Percentiles rank a stretch among this genome's conserved stretches.
Conservation (phyloP, 2,113 vertebrate species). For the Dendropsophus ebraccatus region DNA sequence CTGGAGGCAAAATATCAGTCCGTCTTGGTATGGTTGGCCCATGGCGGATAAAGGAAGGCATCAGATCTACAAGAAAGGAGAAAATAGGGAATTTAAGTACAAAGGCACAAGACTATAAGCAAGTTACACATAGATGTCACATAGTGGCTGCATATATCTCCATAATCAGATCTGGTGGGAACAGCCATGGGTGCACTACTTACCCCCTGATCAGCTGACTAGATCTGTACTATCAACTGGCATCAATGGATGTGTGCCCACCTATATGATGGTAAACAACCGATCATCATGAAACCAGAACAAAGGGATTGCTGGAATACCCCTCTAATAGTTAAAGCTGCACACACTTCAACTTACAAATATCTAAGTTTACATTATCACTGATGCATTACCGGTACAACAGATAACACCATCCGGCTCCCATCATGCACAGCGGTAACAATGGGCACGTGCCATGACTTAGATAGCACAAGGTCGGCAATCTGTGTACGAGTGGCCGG, state of each 20-base stretch:
- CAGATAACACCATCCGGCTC: not conserved
- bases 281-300: too few species aligned
- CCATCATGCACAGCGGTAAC: not conserved
- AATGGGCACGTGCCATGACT: not conserved
- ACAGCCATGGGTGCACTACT: not conserved
- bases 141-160: too few species aligned
- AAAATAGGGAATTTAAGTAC: not conserved
- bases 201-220: not conserved
- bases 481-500: not conserved
- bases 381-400: not conserved
- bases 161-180: too few species aligned
- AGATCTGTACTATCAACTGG: too few species aligned
- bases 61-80: constrained; percentile 80
- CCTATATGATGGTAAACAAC: too few species aligned
- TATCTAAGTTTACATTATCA: not conserved
- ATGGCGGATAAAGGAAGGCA: constrained; percentile 98
- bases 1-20: constrained; percentile 85
- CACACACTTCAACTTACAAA: too few species aligned
- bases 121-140: too few species aligned
- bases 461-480: not conserved
- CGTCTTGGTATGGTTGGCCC: constrained; percentile 95
- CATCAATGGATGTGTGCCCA: too few species aligned
- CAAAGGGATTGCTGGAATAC: not conserved
- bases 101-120: not conserved
- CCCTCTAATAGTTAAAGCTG: not conserved